A percentile compares a stretch with the other conserved stretches of the same genome.
phyloP scores from a whole-genome alignment of 2,113 vertebrate genomes.

The Nestor notabilis region DNA sequence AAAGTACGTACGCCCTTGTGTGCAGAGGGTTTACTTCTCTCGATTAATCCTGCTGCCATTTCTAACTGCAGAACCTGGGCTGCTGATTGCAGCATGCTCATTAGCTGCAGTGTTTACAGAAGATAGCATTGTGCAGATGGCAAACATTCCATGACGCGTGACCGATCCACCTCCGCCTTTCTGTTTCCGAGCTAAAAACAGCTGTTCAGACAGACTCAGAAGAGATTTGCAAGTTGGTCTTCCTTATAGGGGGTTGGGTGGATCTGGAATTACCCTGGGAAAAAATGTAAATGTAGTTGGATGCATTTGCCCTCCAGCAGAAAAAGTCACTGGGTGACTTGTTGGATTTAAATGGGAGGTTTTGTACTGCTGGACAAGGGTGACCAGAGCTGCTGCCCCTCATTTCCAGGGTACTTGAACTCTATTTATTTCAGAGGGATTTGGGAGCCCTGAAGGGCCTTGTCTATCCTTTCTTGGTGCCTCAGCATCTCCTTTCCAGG shows the following conservation, averaged over 20 bases:
- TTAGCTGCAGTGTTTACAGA: not conserved
- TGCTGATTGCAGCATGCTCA: not conserved
- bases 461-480: not conserved
- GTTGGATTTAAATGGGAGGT: not conserved
- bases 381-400: not conserved
- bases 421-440: not conserved
- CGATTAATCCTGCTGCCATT: not conserved
- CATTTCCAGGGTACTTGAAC: not conserved
- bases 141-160: not conserved
- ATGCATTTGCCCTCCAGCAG: not conserved
- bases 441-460: not conserved
- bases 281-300: not conserved
- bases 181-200: not conserved
- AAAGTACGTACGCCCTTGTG: not conserved
- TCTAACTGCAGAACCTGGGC: not conserved
- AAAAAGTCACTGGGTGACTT: not conserved
- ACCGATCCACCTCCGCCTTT: not conserved
- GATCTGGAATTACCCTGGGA: not conserved
- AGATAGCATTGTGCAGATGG: constrained; percentile 42
- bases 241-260: not conserved
- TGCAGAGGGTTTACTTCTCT: not conserved
- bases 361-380: not conserved
- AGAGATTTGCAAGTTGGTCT: not conserved
- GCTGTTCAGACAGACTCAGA: not conserved
- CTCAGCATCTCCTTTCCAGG: not conserved